Evolutionary conservation across 1,140 invertebrate species (phyloP).

Genomic region (Drosophila pseudoobscura): DNA sequence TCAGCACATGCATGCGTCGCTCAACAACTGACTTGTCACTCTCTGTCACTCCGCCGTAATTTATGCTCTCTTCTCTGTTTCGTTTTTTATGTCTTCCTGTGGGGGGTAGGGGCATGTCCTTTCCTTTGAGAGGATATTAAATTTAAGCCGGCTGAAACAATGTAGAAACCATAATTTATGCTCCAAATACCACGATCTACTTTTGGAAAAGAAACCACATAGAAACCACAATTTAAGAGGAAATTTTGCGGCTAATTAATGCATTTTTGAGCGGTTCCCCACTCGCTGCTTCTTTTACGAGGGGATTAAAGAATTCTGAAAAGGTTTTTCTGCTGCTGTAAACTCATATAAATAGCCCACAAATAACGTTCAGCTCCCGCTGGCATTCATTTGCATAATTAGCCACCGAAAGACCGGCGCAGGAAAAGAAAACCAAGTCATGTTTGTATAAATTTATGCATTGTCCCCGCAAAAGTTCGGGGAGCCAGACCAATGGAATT

Average conservation of each 20-base stretch:
- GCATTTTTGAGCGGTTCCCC: conserved; percentile 42
- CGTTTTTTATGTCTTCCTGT: conserved; percentile 11
- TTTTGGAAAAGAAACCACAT: conserved; percentile 13
- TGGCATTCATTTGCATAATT: conserved; percentile 65
- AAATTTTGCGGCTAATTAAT: conserved; percentile 62
- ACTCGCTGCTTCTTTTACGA: conserved; percentile 14
- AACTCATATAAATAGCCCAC: conserved; percentile 40
- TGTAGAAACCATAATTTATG: conserved; percentile 48
- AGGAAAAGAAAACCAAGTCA: conserved; percentile 32
- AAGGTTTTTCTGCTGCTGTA: conserved; percentile 16
- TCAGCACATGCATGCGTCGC: conserved; percentile 11
- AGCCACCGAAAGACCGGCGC: conserved; percentile 9
- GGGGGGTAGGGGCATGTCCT: too few species aligned
- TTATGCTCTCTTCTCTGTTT: conserved; percentile 28
- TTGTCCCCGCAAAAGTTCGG: conserved; percentile 38
- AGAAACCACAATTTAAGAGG: conserved; percentile 27
- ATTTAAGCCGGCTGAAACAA: conserved; percentile 32
- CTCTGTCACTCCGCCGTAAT: conserved; percentile 37
- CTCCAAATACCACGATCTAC: conserved; percentile 22
- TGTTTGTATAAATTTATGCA: conserved; percentile 55
- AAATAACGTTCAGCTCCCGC: conserved; percentile 35
- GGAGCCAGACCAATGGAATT: conserved; percentile 24
- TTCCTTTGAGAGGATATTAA: conserved; percentile 27
- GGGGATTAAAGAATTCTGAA: conserved; percentile 39
- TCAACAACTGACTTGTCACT: conserved; percentile 18